phyloP scores from a whole-genome alignment of 2,888 invertebrate genomes.

The Steinernema carpocapsae region DNA sequence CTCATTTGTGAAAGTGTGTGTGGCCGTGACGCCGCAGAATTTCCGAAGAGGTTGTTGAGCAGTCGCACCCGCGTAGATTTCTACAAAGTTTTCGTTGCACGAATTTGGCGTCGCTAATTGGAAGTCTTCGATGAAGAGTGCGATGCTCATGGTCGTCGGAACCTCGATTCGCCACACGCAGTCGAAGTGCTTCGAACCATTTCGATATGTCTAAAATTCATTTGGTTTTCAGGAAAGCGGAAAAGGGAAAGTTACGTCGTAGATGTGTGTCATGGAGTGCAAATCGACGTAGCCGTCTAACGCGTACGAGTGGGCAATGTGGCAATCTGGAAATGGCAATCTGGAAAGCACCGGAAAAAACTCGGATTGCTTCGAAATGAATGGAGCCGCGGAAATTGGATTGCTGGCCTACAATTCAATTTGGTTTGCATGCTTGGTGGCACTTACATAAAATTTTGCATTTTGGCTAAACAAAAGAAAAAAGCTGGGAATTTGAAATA shows the following conservation, averaged over 20 bases:
- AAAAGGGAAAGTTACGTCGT: constrained; percentile 37
- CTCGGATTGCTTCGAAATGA: not conserved
- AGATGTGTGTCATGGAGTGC: constrained; percentile 39
- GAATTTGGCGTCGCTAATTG: constrained; percentile 62
- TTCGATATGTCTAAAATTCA: constrained; percentile 15
- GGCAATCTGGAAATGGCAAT: constrained; percentile 54
- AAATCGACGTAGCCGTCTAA: constrained; percentile 58
- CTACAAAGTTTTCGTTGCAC: constrained; percentile 65
- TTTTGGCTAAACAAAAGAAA: too few species aligned
- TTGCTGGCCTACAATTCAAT: constrained; percentile 21
- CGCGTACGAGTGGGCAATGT: constrained; percentile 48
- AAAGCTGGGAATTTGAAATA: not conserved
- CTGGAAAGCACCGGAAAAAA: not conserved
- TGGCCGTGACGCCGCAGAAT: constrained; percentile 56
- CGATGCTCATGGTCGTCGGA: constrained; percentile 50
- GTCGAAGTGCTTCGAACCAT: constrained; percentile 45
- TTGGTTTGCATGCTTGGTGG: too few species aligned
- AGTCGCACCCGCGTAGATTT: constrained; percentile 61
- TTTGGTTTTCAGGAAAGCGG: not conserved
- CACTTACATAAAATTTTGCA: too few species aligned
- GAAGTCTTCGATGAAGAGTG: constrained; percentile 62
- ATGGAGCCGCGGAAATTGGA: not conserved
- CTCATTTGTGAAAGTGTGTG: constrained; percentile 50
- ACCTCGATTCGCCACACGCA: constrained; percentile 63
- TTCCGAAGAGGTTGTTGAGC: constrained; percentile 43